Evolutionary conservation across 92 coral and sea anemone genomes (phyloP), one percentile per base, ranked within the genome.

Genomic region (Parazoanthus atlanticus): DNA sequence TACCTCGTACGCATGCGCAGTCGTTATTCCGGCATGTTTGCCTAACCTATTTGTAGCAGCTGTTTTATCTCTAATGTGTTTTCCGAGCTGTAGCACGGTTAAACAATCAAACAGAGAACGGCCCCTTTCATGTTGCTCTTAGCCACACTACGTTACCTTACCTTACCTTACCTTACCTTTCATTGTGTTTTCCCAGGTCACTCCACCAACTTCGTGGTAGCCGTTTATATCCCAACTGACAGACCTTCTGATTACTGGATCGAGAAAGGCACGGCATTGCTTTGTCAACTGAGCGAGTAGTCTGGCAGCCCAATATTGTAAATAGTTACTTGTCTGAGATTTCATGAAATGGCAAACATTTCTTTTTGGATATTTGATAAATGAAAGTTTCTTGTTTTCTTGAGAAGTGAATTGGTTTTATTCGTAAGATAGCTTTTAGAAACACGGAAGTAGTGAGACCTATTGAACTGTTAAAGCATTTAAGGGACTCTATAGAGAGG

Each of bases 141-240:
- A 43, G 49, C 49, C 11, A 43, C 49, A 73, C 33, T 1, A 0
- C 17, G 78, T 11, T 36, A 1, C 3, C 78, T 74, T 74, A 16
- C 25, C 0, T 74, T 17, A 43, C 26, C 13, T 29, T 58, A 74
- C 12, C 2, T 19, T 29, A n/a, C 11, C 21, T 29, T 31, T 19
- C 16, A 61, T 38, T 74, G 49, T 86, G 19, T 46, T 19, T 85
- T 85, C 75, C 79, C 81, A 97, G 99, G 99, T 82, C 99, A 97
- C 88, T 97, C 99, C 26, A 97, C 99, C 21, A 97, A 97, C 89
- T 97, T 97, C 85, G 99, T 97, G 41, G 98, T 97, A 12, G 98
- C 99, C 46, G 99, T 95, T 23, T 93, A 94, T 70, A 89, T 97
- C 4, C 99, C 99, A 10, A 95, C 99, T 6, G 94, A 93, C 86